phyloP scores from a whole-genome alignment of 2,797 vertebrate genomes.

The Parambassis ranga region DNA sequence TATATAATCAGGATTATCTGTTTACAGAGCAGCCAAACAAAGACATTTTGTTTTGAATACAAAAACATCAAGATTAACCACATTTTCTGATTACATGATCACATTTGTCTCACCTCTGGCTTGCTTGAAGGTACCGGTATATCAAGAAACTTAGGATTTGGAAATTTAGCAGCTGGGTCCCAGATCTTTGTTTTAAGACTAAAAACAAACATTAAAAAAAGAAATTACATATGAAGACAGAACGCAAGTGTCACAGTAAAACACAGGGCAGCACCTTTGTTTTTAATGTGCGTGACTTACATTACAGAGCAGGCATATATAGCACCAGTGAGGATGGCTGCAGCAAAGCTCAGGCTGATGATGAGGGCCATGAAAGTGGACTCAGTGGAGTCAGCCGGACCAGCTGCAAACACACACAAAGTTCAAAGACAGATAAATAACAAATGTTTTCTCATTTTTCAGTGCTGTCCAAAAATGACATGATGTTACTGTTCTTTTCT shows the following conservation, averaged over 20 bases:
- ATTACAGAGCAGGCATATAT: conserved; percentile 15
- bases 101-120: conserved; percentile 37
- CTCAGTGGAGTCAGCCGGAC: neutral
- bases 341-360: conserved; percentile 23
- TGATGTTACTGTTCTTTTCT: too few species aligned
- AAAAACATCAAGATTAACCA: neutral
- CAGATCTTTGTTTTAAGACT: conserved; percentile 50
- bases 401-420: too few species aligned
- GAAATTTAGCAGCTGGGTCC: conserved; percentile 22
- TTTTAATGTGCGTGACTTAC: conserved; percentile 44
- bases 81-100: neutral
- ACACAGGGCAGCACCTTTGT: too few species aligned
- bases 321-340: neutral
- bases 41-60: neutral
- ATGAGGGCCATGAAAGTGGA: accelerated
- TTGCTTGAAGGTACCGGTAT: neutral
- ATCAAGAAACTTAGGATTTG: conserved; percentile 26
- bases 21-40: neutral
- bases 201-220: conserved; percentile 9
- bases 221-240: neutral
- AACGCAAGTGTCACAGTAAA: too few species aligned
- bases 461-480: too few species aligned
- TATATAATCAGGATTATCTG: neutral
- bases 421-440: too few species aligned
- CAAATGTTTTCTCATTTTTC: too few species aligned